phyloP scores from a whole-genome alignment of 2,113 vertebrate genomes.

The Sceloporus tristichus region DNA sequence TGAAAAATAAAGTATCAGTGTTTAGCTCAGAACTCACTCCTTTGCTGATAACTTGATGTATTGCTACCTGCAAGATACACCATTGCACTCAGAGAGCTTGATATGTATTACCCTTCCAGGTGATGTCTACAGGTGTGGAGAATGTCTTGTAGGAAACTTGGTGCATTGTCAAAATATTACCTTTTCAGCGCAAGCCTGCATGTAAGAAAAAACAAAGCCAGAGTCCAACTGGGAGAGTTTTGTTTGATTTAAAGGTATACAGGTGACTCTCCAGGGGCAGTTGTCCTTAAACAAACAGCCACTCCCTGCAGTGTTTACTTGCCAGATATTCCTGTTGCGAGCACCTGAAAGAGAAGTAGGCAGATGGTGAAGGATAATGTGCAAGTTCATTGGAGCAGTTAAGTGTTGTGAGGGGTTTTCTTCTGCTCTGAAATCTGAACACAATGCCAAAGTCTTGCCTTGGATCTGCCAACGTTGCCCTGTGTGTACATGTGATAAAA shows the following conservation, averaged over 20 bases:
- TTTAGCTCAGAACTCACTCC: not conserved
- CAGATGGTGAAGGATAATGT: not conserved
- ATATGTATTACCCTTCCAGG: not conserved
- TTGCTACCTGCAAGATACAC: not conserved
- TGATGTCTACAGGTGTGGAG: not conserved
- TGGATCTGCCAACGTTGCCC: no score
- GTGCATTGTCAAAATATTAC: not conserved
- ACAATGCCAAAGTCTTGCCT: no score
- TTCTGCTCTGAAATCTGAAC: not conserved
- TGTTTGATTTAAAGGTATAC: not conserved
- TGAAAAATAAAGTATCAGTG: no score
- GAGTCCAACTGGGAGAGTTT: not conserved
- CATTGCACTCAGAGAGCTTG: not conserved
- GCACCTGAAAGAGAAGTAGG: slow-evolving; percentile 12
- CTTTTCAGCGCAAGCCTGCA: not conserved
- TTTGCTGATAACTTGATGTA: not conserved
- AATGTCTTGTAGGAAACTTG: not conserved
- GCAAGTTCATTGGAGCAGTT: not conserved
- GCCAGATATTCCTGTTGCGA: slow-evolving; percentile 18
- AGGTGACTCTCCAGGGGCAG: not conserved
- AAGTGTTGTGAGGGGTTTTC: not conserved
- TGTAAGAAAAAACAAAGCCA: not conserved
- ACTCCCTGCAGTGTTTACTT: slow-evolving; percentile 7
- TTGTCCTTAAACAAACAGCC: slow-evolving; percentile 27
- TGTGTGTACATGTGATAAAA: not conserved